Conservation (phyloP, 2,113 vertebrate genomes). For the Felis chaus region DNA sequence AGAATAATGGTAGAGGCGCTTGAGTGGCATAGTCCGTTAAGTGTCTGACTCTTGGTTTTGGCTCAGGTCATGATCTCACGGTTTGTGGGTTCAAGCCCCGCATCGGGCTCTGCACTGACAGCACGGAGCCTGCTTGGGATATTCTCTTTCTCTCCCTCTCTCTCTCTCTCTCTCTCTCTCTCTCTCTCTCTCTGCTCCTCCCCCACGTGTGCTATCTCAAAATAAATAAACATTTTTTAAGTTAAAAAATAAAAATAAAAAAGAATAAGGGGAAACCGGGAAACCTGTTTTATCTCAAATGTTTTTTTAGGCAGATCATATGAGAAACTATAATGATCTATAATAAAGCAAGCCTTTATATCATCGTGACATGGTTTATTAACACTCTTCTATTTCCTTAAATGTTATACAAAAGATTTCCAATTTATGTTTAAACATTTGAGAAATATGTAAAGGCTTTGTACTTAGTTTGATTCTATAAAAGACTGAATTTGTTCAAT, state of each 20-base stretch:
- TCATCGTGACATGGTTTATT: neutral
- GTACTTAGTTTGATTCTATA: neutral
- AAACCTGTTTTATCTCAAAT: neutral
- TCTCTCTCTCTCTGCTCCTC: too few relatives aligned
- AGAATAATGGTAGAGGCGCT: neutral
- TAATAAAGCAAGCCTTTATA: neutral
- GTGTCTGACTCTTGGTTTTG: too few relatives aligned
- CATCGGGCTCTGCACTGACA: too few relatives aligned
- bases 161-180: too few relatives aligned
- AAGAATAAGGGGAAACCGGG: neutral
- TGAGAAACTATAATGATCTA: neutral
- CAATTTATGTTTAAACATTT: neutral
- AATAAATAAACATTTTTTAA: too few relatives aligned
- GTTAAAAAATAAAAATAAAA: too few relatives aligned
- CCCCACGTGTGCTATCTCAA: too few relatives aligned
- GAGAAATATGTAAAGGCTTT: neutral
- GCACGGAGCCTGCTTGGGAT: too few relatives aligned
- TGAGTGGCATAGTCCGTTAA: too few relatives aligned
- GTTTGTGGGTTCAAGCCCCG: too few relatives aligned
- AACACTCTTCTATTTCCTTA: neutral
- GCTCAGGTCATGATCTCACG: too few relatives aligned
- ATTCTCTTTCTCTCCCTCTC: too few relatives aligned
- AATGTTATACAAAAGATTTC: neutral
- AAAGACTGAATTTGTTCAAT: neutral
- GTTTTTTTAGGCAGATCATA: neutral